Base-by-base conservation (phyloP, 2,113 vertebrate genomes). In the Actinemys pallida region DNA sequence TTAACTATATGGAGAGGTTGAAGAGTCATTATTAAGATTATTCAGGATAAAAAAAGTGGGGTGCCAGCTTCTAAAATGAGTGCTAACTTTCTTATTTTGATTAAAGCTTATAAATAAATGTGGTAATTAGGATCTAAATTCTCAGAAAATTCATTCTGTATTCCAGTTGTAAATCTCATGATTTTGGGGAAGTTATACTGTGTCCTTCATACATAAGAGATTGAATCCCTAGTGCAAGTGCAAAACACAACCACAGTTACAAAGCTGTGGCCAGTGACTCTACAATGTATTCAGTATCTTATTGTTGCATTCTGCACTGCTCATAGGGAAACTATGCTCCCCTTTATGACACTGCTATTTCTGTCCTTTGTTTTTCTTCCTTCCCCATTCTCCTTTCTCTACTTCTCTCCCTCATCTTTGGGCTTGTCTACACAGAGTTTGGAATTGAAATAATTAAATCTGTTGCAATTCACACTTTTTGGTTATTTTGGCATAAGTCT, bases 231-330 rank as follows among this genome's bases (percentile, higher is more conserved):
- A 17, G 50, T 52, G 79, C 82, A 90, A 94, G 93, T 53, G 88
- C 62, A 69, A 69, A 69, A n/a, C 35, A 69, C 17, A n/a, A n/a
- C 13, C 31, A 31, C 35, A n/a, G 31, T 69, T 69, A 69, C 39
- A 84, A 86, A 88, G 45, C 72, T 87, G 72, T 81, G 56, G 76
- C n/a, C 53, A 83, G 91, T 95, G 83, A 72, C 14, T 39, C 52
- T 22, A 24, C 35, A 14, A 53, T 39, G n/a, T 14, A 10, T 39
- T 88, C 53, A 85, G 57, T 84, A 89, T 45, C 10, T 7, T n/a
- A 84, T 39, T 2, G 1, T 65, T 85, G 50, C 27, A 20, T 1
- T 59, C 72, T 50, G 42, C 42, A 50, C 82, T 57, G 45, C 49
- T 95, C 83, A 49, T 35, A 20, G 5, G 82, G 81, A 92, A 53